Evolutionary conservation across 2,797 vertebrate genomes (phyloP).

Genomic region (Sebastes jordani): DNA sequence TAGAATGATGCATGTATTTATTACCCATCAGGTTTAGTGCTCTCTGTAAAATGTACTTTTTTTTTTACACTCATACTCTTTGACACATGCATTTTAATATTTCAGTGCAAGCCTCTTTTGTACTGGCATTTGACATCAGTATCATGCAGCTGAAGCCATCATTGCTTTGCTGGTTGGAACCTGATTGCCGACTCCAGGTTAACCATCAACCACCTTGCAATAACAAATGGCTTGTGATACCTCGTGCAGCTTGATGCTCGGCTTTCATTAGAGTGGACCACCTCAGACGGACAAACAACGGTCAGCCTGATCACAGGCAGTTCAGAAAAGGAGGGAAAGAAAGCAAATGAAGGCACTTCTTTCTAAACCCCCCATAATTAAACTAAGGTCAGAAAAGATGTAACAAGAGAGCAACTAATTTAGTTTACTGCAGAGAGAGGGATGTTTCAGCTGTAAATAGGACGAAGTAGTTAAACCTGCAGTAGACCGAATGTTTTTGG

Average conservation of each 20-base stretch:
- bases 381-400: slow-evolving; percentile 13
- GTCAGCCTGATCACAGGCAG: neutral
- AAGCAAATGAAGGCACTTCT: neutral
- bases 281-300: slow-evolving; percentile 7
- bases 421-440: neutral
- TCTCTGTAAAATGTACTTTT: slow-evolving; percentile 13
- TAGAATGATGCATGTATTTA: slow-evolving; percentile 39
- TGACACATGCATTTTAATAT: slow-evolving; percentile 25
- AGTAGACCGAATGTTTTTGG: too few relatives aligned
- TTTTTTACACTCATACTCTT: neutral
- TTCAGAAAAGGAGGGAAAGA: slow-evolving; percentile 2
- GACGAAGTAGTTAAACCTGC: neutral
- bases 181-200: neutral
- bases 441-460: neutral
- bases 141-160: neutral
- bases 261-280: slow-evolving; percentile 18
- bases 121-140: neutral
- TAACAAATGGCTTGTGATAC: slow-evolving; percentile 1
- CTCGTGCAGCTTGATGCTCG: slow-evolving; percentile 12
- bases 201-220: slow-evolving; percentile 2
- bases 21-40: slow-evolving; percentile 26
- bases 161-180: neutral
- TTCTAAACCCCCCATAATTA: neutral
- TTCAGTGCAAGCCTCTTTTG: neutral
- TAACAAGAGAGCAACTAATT: neutral